A percentile compares a stretch with the other conserved stretches of the same genome.
Evolutionary conservation across 2,888 invertebrate species (phyloP).

Genomic region (Steinernema hermaphroditum): DNA sequence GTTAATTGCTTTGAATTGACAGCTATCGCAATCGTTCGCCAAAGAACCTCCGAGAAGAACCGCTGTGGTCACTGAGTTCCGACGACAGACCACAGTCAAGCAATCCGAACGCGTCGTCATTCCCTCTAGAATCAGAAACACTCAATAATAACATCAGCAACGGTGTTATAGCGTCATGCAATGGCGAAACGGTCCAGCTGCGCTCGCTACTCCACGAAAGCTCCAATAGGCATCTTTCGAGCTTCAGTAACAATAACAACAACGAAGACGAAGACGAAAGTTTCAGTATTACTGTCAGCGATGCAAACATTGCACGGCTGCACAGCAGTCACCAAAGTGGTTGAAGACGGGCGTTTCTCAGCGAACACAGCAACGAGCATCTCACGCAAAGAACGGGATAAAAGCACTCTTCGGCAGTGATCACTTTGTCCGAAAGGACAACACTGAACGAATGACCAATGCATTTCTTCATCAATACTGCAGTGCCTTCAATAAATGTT

Average conservation of each 20-base stretch:
- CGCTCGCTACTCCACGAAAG: slow-evolving; percentile 24
- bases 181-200: neutral
- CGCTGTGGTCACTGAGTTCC: slow-evolving; percentile 17
- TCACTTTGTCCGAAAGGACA: neutral
- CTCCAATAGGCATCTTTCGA: slow-evolving; percentile 10
- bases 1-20: neutral
- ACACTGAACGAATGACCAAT: neutral
- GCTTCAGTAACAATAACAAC: slow-evolving; percentile 25
- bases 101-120: slow-evolving; percentile 16
- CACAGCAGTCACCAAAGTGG: neutral
- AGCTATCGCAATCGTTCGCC: slow-evolving; percentile 12
- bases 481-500: slow-evolving; percentile 20
- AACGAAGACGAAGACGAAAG: slow-evolving; percentile 13
- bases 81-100: slow-evolving; percentile 14
- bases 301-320: neutral
- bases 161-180: slow-evolving; percentile 14
- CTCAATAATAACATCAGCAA: slow-evolving; percentile 22
- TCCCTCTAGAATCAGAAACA: slow-evolving; percentile 12
- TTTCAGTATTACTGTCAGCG: neutral
- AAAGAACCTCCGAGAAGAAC: neutral
- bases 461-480: slow-evolving; percentile 1
- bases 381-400: neutral
- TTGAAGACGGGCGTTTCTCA: neutral
- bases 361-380: neutral
- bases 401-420: neutral